Percentiles rank a stretch among this genome's conserved stretches.
phyloP scores from a whole-genome alignment of 2,797 vertebrate species.

The Xiphorhynchus erythropygius region DNA sequence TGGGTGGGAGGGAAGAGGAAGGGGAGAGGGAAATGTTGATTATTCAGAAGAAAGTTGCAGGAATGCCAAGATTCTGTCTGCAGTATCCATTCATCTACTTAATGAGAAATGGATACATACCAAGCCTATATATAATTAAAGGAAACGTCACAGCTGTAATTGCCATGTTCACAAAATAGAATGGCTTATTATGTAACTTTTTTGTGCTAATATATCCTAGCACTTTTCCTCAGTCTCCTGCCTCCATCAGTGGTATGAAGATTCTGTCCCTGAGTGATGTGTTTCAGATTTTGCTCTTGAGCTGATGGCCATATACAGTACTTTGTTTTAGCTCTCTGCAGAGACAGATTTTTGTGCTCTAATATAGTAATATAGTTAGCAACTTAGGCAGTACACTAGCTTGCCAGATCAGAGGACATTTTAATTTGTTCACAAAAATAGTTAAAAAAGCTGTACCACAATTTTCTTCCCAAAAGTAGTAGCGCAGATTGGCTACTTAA shows the following conservation, averaged over 20 bases:
- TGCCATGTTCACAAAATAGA: constrained; percentile 26
- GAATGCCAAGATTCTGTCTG: constrained; percentile 32
- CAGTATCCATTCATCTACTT: constrained; percentile 5
- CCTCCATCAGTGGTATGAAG: neutral
- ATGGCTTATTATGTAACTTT: constrained; percentile 9
- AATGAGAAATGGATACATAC: constrained; percentile 43
- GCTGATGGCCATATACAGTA: accelerated
- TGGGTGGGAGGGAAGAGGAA: neutral
- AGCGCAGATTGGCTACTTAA: neutral
- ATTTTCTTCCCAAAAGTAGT: neutral
- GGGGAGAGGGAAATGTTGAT: constrained; percentile 30
- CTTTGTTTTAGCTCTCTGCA: neutral
- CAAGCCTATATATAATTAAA: constrained; percentile 32
- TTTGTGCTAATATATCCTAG: neutral
- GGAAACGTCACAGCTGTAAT: constrained; percentile 13
- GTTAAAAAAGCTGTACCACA: neutral
- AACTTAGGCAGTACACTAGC: neutral
- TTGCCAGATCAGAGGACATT: neutral
- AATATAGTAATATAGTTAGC: neutral
- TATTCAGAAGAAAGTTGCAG: constrained; percentile 18
- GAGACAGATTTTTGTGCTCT: neutral
- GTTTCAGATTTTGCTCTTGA: neutral
- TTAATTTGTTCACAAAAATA: neutral
- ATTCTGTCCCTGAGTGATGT: neutral
- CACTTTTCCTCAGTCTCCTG: neutral